Evolutionary conservation across 2,888 invertebrate genomes (phyloP).

Genomic region (Nycteola revayana): DNA sequence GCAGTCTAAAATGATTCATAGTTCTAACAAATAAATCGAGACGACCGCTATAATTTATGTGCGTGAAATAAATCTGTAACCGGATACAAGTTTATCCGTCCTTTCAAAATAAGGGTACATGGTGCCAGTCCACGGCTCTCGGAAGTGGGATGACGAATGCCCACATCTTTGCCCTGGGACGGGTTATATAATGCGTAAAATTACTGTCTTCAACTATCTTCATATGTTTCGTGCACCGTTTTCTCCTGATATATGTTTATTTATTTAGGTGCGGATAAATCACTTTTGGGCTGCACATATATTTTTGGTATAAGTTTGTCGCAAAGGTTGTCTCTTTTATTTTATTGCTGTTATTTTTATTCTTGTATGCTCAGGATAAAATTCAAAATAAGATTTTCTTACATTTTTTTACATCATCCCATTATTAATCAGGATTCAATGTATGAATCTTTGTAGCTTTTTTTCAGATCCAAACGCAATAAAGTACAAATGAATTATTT

Average conservation of each 20-base stretch:
- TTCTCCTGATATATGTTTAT: slow-evolving; percentile 38
- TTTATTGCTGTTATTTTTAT: no score
- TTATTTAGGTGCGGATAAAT: slow-evolving; percentile 39
- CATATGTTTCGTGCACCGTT: slow-evolving; percentile 52
- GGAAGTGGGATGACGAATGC: slow-evolving; percentile 70
- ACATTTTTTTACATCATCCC: no score
- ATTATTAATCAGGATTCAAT: no score
- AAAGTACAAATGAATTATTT: no score
- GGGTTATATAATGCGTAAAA: slow-evolving; percentile 77
- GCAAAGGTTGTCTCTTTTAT: no score
- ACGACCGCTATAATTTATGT: slow-evolving; percentile 51
- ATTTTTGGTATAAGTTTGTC: slow-evolving; percentile 20
- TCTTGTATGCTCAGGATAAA: no score
- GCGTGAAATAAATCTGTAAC: slow-evolving; percentile 64
- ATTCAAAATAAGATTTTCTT: no score
- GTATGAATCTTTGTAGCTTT: no score
- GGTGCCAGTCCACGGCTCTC: slow-evolving; percentile 46
- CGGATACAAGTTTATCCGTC: slow-evolving; percentile 65
- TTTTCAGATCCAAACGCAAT: no score
- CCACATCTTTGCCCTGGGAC: slow-evolving; percentile 58
- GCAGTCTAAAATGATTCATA: no score
- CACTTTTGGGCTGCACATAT: slow-evolving; percentile 30
- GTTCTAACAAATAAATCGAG: slow-evolving; percentile 45
- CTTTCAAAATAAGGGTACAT: slow-evolving; percentile 62
- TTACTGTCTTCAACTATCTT: slow-evolving; percentile 69